A percentile compares a stretch with the other conserved stretches of the same genome.
Evolutionary conservation across 2,113 vertebrate species (phyloP).

Genomic region (Gnathonemus echidnorhynchus): DNA sequence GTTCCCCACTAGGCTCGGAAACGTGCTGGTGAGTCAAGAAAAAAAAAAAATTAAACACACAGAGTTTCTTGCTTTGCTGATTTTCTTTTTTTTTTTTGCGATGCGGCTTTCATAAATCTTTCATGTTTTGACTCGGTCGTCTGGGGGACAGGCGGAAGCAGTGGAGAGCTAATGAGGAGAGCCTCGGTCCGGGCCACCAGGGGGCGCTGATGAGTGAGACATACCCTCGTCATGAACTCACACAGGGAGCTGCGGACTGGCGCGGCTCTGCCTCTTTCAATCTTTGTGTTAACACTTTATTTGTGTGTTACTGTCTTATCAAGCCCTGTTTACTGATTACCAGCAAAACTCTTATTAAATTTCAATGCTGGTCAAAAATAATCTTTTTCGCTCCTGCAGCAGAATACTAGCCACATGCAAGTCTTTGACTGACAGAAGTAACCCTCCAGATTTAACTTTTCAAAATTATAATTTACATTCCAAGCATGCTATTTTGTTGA

Average conservation of each 20-base stretch:
- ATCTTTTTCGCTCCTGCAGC: background rate
- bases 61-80: background rate
- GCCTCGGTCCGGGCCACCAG: background rate
- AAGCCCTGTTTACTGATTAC: background rate
- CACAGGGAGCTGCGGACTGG: background rate
- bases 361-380: background rate
- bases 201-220: background rate
- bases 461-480: background rate
- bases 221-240: background rate
- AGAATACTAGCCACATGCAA: background rate
- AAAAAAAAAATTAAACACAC: background rate
- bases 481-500: background rate
- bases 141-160: background rate
- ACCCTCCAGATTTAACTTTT: background rate
- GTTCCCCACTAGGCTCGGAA: slow-evolving; percentile 36
- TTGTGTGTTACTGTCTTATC: background rate
- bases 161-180: slow-evolving; percentile 28
- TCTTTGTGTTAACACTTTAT: slow-evolving; percentile 12
- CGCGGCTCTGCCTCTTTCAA: background rate
- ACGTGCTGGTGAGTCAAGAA: slow-evolving; percentile 22
- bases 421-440: background rate
- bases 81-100: slow-evolving; percentile 9
- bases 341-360: background rate
- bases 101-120: slow-evolving; percentile 10
- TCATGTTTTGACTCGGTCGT: background rate